Base-by-base conservation (phyloP, 1,140 invertebrate genomes). In the Batillaria attramentaria region DNA sequence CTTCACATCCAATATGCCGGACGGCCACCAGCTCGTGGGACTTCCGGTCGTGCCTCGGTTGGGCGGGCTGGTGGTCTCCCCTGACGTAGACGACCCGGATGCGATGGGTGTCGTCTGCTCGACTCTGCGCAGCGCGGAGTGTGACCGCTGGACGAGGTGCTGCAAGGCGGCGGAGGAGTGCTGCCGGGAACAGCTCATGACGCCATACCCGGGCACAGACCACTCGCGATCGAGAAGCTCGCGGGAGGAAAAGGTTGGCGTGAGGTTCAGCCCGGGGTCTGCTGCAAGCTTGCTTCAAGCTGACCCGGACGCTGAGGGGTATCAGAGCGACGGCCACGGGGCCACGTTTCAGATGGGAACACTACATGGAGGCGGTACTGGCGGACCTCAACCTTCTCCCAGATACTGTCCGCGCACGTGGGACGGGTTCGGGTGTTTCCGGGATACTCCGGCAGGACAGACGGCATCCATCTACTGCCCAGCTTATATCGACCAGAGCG, bases 401-500 rank as follows among this genome's bases (percentile, higher is more conserved):
- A 28, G 37, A 3, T 78, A 72, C 65, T 86, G 85, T 81, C 85
- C 85, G 0, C 68, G 79, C 16, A 86, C 85, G 50, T 86, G 85
- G 85, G 85, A 86, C 42, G 85, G 85, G 13, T 86, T 81, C 72
- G 82, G 81, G 5, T 86, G 85, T 72, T 86, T 84, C 72, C 79
- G 70, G 20, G 79, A 81, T 57, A 80, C 82, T 0, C 42, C 46
- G 2, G 72, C 85, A 13, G 78, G 68, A n/a, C 62, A 72, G 4
- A 78, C 57, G 60, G 43, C 80, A 2, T 35, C 66, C 28, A 79
- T 85, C 20, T 65, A 37, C 0, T 86, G 85, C 74, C 85, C 85
- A 5, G 42, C 50, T 50, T 85, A 83, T 68, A 79, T 85, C 33
- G 80, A 81, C 41, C 81, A 84, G 18, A 75, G 62, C n/a, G 72